Percentiles rank a stretch among this genome's conserved stretches.
Conservation (phyloP, 2,113 vertebrate genomes). For the Anolis sagrei region DNA sequence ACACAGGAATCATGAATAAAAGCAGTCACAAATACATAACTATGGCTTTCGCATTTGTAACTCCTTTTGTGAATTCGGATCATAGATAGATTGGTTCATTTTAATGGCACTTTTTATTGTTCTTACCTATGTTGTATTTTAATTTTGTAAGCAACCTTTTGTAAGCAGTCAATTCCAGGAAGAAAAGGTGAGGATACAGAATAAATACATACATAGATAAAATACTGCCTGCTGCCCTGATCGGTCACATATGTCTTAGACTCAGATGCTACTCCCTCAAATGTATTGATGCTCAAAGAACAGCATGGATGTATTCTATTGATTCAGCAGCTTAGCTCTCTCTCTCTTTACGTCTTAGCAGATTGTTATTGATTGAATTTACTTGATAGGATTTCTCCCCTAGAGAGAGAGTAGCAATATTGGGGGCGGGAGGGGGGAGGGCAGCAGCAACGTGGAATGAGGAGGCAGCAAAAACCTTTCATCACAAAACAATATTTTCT, state of each 20-base stretch:
- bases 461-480: conserved; percentile 1
- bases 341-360: conserved; percentile 16
- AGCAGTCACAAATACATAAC: too few relatives aligned
- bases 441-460: neutral
- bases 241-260: neutral
- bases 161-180: too few relatives aligned
- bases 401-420: neutral
- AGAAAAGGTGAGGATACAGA: too few relatives aligned
- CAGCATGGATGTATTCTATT: conserved; percentile 16
- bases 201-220: too few relatives aligned
- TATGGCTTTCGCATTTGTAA: too few relatives aligned
- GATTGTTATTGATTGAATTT: conserved; percentile 36
- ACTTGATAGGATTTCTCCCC: neutral
- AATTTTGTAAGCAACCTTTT: too few relatives aligned
- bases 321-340: conserved; percentile 8
- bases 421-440: too few relatives aligned
- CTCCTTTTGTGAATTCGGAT: too few relatives aligned
- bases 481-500: conserved; percentile 24
- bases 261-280: neutral
- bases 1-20: too few relatives aligned
- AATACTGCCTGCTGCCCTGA: neutral
- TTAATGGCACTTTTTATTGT: too few relatives aligned
- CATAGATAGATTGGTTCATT: too few relatives aligned
- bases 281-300: conserved; percentile 15
- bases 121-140: too few relatives aligned